Conservation (phyloP, 2,888 invertebrate genomes). For the Heliconius aoede region DNA sequence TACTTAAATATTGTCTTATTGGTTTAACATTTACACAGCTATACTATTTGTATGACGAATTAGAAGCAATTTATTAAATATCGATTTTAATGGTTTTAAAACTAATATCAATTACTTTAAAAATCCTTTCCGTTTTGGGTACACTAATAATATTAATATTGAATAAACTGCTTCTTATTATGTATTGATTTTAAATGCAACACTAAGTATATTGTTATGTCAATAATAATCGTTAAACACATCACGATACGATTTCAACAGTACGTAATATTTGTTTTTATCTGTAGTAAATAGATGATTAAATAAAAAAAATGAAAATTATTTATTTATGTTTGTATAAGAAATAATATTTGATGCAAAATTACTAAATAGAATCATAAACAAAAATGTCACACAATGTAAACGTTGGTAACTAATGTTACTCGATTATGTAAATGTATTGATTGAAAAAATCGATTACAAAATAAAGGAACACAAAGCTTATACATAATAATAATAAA, state of each 20-base stretch:
- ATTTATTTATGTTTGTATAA: neutral
- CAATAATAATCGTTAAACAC: neutral
- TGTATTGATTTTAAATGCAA: constrained; percentile 13
- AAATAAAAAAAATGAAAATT: constrained; percentile 1
- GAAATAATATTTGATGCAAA: neutral
- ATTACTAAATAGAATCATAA: neutral
- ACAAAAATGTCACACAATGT: constrained; percentile 6
- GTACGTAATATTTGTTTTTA: neutral
- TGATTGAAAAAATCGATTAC: constrained; percentile 45
- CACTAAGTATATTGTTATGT: constrained; percentile 8
- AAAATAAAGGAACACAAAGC: constrained; percentile 77
- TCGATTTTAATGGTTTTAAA: neutral
- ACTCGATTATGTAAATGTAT: constrained; percentile 31
- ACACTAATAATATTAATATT: neutral
- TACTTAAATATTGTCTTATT: constrained; percentile 8
- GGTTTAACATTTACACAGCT: neutral
- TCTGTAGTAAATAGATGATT: neutral
- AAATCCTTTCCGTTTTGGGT: neutral
- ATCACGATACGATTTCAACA: neutral
- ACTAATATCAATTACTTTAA: neutral
- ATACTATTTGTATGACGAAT: neutral
- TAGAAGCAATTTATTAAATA: constrained; percentile 2
- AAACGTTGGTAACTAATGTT: constrained; percentile 41
- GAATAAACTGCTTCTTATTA: neutral
- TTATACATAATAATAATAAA: constrained; percentile 52